phyloP scores from a whole-genome alignment of 1,140 invertebrate genomes.

The Leptinotarsa defecta region DNA sequence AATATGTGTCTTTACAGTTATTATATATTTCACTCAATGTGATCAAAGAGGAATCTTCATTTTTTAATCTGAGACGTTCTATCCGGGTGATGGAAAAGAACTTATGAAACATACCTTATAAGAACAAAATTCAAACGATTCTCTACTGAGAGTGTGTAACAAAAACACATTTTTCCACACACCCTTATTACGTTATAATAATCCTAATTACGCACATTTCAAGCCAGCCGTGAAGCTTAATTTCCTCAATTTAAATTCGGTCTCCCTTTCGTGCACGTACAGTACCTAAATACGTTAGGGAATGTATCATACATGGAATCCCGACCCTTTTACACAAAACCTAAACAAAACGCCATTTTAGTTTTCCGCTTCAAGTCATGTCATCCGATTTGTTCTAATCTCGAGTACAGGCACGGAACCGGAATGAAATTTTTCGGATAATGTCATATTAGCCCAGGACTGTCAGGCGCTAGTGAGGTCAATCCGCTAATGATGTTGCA shows the following conservation, averaged over 20 bases:
- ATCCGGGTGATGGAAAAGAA: too few species aligned
- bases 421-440: too few species aligned
- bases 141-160: not conserved
- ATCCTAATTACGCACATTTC: constrained; percentile 5
- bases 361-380: not conserved
- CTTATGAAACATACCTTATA: too few species aligned
- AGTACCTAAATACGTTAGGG: not conserved
- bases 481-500: too few species aligned
- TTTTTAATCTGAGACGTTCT: too few species aligned
- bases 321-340: not conserved
- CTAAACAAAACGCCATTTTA: not conserved
- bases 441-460: too few species aligned
- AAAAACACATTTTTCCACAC: not conserved
- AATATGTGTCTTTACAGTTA: too few species aligned
- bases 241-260: constrained; percentile 6
- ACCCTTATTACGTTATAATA: constrained; percentile 2
- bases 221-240: not conserved
- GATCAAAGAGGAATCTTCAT: too few species aligned
- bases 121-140: not conserved
- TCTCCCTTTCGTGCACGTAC: not conserved
- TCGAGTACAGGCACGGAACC: not conserved
- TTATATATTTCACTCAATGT: too few species aligned
- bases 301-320: constrained; percentile 1
- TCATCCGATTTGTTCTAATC: not conserved
- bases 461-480: too few species aligned